Base-by-base conservation (phyloP, 1,140 invertebrate genomes). In the Wasmannia auropunctata region DNA sequence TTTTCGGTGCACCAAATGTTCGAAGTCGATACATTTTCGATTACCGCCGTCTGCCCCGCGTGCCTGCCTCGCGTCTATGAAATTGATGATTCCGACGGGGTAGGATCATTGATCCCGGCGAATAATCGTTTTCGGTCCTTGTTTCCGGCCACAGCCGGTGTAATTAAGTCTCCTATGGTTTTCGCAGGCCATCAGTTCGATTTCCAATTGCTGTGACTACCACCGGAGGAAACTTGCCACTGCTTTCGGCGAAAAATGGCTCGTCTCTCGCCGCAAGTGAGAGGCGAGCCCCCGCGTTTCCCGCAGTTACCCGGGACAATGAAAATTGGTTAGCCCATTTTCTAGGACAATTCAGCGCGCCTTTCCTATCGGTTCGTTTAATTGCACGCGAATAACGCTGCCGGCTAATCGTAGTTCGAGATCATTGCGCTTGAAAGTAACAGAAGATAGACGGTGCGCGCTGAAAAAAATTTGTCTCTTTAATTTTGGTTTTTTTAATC, bases 81-180 rank as follows among this genome's bases (percentile, higher is more conserved):
- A 89, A 89, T 89, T 89, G 87, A 89, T 89, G 85, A 89, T 65
- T 83, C 34, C 56, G 46, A 22, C 85, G 76, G 22, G n/a, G 22
- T 65, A 74, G 87, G 77, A 89, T 83, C 79, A 72, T 86, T 89
- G 70, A 69, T 86, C 65, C 63, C 77, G 56, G 40, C 56, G 69
- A 87, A 67, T 81, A 90, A 90, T 90, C 89, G 89, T 81, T 91
- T 92, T 88, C 89, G 80, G n/a, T 79, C 49, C 86, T 76, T 89
- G 90, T 91, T 91, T 91, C 90, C 77, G 88, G 86, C 90, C 89
- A 92, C 88, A 86, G 91, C 86, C 51, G 25, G 91, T 90, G 91
- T 94, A 94, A 94, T 94, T 94, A 93, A 94, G 92, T 94, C 93
- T 93, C 93, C 88, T 91, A 92, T 91, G 91, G 93, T 90, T 94